Evolutionary conservation across 2,797 vertebrate genomes (phyloP), one percentile per base, ranked within the genome.

Genomic region (Pseudochaenichthys georgianus): DNA sequence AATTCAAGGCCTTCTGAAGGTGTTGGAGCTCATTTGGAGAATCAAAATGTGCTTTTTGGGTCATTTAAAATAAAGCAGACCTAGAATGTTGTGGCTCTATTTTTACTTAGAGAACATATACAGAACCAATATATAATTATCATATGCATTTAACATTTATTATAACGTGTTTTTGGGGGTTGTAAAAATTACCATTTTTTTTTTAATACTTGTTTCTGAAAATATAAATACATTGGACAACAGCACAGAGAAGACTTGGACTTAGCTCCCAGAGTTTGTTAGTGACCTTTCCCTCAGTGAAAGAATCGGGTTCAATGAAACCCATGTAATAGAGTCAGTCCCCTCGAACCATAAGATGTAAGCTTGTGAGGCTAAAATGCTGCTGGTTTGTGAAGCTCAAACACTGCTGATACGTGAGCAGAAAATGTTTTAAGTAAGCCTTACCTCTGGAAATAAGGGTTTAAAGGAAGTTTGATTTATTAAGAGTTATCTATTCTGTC

Each of bases 1-100:
- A 92, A 93, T 92, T 92, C 81, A 93, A 88, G 72, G 75, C 89
- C 64, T 78, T 86, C 75, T 69, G 81, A 88, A 93, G 88, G 90
- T 93, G 88, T 89, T 86, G 69, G 79, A 81, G 77, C 83, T 88
- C 71, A 86, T 92, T 91, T 86, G 73, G 79, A 80, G 81, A 43
- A 82, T 91, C 60, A 78, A 83, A 87, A 82, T 82, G 54, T 75
- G 69, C 68, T 81, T 75, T 88, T 77, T 83, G 72, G 83, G 79
- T 78, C 34, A 69, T 85, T 85, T 78, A 78, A 75, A 75, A 80
- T 47, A 75, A 80, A 88, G 76, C 11, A 8, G 9, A 55, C 47
- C 48, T 19, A 54, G 28, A 69, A 73, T 62, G 70, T 31, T 69
- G 54, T 51, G 46, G 50, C 64, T 73, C n/a, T 69, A 42, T 60